Conservation (phyloP, 2,888 invertebrate genomes). For the Achlya flavicornis region DNA sequence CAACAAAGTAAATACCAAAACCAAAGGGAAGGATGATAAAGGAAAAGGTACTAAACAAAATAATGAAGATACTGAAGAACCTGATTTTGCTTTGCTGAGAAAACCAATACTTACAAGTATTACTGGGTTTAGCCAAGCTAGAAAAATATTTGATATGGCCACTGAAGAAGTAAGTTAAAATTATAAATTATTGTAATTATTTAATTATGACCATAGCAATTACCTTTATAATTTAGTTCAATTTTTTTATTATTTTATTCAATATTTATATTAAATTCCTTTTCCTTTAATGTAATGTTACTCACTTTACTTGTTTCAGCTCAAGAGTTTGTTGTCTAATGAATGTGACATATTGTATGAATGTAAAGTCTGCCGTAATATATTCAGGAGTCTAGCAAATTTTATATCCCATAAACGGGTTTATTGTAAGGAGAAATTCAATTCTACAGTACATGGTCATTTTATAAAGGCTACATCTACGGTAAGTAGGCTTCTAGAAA, state of each 20-base stretch:
- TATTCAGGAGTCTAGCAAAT: slow-evolving; percentile 94
- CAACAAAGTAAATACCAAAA: slow-evolving; percentile 71
- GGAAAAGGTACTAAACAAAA: slow-evolving; percentile 59
- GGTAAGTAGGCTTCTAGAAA: slow-evolving; percentile 58
- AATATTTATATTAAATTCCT: too few relatives aligned
- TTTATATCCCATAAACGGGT: slow-evolving; percentile 95
- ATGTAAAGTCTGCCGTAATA: slow-evolving; percentile 92
- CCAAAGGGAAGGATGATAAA: slow-evolving; percentile 71
- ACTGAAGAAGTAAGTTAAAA: slow-evolving; percentile 87
- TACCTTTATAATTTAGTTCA: too few relatives aligned
- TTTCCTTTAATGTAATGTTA: background rate
- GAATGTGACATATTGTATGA: slow-evolving; percentile 96
- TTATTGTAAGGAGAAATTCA: slow-evolving; percentile 88
- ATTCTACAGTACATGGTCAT: slow-evolving; percentile 70
- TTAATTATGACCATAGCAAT: too few relatives aligned
- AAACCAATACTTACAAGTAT: slow-evolving; percentile 88
- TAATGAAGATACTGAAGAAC: slow-evolving; percentile 68
- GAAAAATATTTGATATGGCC: slow-evolving; percentile 88
- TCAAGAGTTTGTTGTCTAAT: slow-evolving; percentile 88
- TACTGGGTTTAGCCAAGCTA: slow-evolving; percentile 87
- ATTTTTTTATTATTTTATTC: too few relatives aligned
- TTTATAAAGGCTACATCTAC: slow-evolving; percentile 69
- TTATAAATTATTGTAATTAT: background rate
- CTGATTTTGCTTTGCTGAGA: slow-evolving; percentile 83
- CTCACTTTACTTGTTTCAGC: slow-evolving; percentile 72